Conservation (phyloP, 2,888 invertebrate species). For the Malthinus flaveolus region DNA sequence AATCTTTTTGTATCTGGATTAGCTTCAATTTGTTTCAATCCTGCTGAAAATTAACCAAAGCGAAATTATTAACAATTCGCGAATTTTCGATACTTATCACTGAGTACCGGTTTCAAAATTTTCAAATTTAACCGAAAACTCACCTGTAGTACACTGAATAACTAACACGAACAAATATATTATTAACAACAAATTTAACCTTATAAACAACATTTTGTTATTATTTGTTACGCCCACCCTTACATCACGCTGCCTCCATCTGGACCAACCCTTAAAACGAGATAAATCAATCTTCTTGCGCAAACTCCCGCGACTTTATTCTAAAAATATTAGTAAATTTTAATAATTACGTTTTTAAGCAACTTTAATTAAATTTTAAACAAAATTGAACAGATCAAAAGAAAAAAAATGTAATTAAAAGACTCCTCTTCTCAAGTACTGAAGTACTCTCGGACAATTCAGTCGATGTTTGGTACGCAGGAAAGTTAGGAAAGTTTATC, state of each 20-base stretch:
- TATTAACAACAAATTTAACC: slow-evolving; percentile 21
- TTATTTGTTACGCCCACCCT: slow-evolving; percentile 42
- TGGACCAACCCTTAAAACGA: slow-evolving; percentile 33
- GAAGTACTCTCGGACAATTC: no score
- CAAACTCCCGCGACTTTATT: slow-evolving; percentile 24
- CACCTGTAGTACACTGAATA: slow-evolving; percentile 38
- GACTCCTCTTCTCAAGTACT: no score
- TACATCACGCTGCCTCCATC: slow-evolving; percentile 29
- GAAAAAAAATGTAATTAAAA: no score
- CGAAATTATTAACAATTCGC: no score
- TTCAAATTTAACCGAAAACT: slow-evolving; percentile 6
- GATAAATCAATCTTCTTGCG: slow-evolving; percentile 40
- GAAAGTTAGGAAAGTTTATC: no score
- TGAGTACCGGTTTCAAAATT: no score
- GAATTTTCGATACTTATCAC: no score
- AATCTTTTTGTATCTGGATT: slow-evolving; percentile 94
- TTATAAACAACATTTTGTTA: slow-evolving; percentile 25
- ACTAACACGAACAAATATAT: slow-evolving; percentile 29
- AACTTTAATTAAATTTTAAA: no score
- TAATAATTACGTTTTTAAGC: no score
- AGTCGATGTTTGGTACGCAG: no score
- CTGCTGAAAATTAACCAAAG: slow-evolving; percentile 38
- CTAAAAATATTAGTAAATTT: no score
- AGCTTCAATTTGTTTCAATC: slow-evolving; percentile 65
- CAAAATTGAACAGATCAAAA: no score